Conservation (phyloP, 2,797 vertebrate genomes). For the Monodelphis domestica region DNA sequence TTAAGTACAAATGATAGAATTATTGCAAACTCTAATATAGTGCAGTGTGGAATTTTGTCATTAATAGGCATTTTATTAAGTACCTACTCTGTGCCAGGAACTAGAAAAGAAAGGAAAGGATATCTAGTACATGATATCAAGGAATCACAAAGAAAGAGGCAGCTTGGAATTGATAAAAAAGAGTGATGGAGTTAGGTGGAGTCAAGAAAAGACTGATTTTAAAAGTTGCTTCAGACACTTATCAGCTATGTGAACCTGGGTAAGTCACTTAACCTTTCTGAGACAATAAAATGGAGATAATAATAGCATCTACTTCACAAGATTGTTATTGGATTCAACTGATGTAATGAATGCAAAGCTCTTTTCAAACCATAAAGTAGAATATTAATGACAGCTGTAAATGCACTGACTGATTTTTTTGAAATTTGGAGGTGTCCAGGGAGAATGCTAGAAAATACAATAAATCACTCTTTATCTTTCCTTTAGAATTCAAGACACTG, state of each 20-base stretch:
- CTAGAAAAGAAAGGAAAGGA: neutral
- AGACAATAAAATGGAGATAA: no score
- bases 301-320: no score
- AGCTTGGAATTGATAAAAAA: neutral
- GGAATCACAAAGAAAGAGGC: neutral
- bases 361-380: no score
- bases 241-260: neutral
- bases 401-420: neutral
- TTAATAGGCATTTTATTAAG: no score
- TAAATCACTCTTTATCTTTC: neutral
- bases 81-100: no score
- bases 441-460: neutral
- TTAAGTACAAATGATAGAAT: neutral
- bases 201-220: neutral
- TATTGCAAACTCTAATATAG: neutral
- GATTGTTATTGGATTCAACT: no score
- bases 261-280: no score
- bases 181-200: neutral
- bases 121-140: neutral
- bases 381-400: no score
- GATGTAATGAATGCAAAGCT: no score
- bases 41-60: neutral
- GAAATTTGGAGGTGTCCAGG: neutral
- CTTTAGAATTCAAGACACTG: neutral
- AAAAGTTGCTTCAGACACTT: neutral